phyloP scores from a whole-genome alignment of 2,797 vertebrate genomes.

The Bradypodion ventrale region DNA sequence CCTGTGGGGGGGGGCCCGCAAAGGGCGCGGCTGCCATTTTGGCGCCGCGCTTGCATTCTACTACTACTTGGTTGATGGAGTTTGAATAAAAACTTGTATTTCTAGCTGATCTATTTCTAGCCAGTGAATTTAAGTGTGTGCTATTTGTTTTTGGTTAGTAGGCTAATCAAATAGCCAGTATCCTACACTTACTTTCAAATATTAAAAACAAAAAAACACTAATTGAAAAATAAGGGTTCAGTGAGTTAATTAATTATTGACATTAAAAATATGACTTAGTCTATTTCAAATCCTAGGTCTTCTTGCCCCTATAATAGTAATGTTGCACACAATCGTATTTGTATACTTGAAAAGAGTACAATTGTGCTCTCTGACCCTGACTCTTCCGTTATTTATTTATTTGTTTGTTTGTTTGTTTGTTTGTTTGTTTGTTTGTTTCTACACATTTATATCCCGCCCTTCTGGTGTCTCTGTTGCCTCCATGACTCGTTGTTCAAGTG shows the following conservation, averaged over 20 bases:
- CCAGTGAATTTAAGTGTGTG: slow-evolving; percentile 14
- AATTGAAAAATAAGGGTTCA: background rate
- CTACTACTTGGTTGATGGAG: slow-evolving; percentile 18
- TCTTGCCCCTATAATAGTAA: no score
- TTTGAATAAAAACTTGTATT: slow-evolving; percentile 8
- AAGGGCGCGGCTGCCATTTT: no score
- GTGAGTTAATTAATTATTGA: background rate
- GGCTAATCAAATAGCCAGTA: background rate
- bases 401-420: no score
- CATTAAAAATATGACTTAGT: background rate
- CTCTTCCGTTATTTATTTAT: background rate
- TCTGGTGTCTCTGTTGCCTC: background rate
- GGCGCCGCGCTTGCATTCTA: no score
- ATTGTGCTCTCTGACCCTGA: background rate
- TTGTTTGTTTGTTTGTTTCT: no score
- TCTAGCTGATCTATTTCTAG: slow-evolving; percentile 27
- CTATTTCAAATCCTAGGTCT: background rate
- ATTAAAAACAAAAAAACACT: background rate
- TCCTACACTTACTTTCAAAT: background rate
- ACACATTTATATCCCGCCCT: no score
- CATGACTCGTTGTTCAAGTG: background rate
- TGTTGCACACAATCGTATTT: no score
- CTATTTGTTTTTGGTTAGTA: slow-evolving; percentile 30
- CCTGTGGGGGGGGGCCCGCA: no score
- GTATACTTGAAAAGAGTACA: background rate